These are phyloP conservation scores for Epizoanthus illoricatus DNA, from an alignment of 92 coral and sea anemone genomes.

Conservation along the genomic window DNA sequence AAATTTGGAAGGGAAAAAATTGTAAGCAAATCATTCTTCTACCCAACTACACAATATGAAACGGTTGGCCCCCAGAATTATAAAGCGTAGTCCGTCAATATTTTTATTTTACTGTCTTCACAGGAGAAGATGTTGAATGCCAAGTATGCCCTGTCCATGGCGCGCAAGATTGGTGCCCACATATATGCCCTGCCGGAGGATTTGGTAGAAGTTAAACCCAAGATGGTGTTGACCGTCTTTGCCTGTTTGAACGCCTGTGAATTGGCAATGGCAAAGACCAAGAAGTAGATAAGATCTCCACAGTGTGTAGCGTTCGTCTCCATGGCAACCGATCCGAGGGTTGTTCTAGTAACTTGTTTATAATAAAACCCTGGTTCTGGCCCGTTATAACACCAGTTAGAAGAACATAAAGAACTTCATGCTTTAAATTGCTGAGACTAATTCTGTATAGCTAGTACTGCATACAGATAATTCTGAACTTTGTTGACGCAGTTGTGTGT, in stretches of 20 bases:
- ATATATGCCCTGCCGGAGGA: constrained; percentile 95
- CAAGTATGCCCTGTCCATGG: constrained; percentile 84
- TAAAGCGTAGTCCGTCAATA: background rate
- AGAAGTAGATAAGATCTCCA: background rate
- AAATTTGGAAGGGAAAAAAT: too few relatives aligned
- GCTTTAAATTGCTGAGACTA: too few relatives aligned
- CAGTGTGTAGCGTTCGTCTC: background rate
- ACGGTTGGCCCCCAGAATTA: background rate
- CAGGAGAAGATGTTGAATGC: constrained; percentile 91
- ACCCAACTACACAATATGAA: too few relatives aligned
- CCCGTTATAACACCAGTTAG: too few relatives aligned
- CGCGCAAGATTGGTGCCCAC: constrained; percentile 93
- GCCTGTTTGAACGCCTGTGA: constrained; percentile 85
- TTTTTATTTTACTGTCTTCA: background rate
- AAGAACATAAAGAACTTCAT: too few relatives aligned
- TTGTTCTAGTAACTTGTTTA: background rate
- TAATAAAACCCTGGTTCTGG: too few relatives aligned
- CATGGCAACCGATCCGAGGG: background rate
- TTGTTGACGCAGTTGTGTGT: too few relatives aligned
- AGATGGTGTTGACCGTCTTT: constrained; percentile 93
- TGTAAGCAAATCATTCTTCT: too few relatives aligned
- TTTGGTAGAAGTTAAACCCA: constrained; percentile 90
- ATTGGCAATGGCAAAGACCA: constrained; percentile 23
- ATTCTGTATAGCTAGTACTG: too few relatives aligned
- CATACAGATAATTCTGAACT: too few relatives aligned